These are phyloP conservation scores for Dioctria rufipes DNA, from an alignment of 2,888 invertebrate species.

Conservation along the genomic window DNA sequence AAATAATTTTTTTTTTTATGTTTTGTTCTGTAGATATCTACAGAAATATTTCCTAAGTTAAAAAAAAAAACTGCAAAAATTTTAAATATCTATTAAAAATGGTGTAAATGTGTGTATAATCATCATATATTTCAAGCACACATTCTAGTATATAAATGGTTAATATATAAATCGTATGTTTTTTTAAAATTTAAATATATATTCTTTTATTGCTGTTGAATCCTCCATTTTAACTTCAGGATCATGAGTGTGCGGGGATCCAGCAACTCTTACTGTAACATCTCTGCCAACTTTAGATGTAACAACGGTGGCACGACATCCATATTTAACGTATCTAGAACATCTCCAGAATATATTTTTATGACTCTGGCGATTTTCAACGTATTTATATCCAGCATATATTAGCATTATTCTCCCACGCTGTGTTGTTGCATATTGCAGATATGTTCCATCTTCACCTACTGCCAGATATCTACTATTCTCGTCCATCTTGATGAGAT, in stretches of 20 bases:
- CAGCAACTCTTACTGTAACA: conserved; percentile 67
- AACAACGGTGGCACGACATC: conserved; percentile 70
- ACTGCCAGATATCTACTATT: background rate
- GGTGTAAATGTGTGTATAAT: too few species aligned
- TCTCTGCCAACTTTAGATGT: conserved; percentile 68
- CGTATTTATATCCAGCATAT: conserved; percentile 70
- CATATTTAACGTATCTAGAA: conserved; percentile 70
- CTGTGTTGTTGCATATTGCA: conserved; percentile 71
- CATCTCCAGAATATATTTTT: conserved; percentile 72
- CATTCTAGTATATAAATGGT: too few species aligned
- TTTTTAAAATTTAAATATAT: conserved; percentile 30
- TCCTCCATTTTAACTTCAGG: conserved; percentile 65
- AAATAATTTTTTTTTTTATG: too few species aligned
- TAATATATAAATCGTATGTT: background rate
- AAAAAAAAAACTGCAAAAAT: too few species aligned
- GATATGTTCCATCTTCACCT: conserved; percentile 26
- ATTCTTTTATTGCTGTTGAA: conserved; percentile 29
- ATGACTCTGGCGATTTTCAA: conserved; percentile 70
- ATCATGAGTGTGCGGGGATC: conserved; percentile 69
- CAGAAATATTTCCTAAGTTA: too few species aligned
- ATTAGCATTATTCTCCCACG: conserved; percentile 70
- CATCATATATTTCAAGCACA: too few species aligned
- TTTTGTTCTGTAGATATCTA: too few species aligned
- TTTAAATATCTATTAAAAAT: too few species aligned
- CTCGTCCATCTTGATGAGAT: background rate